Evolutionary conservation across 2,888 invertebrate species (phyloP).

Genomic region (Drosophila histrio): DNA sequence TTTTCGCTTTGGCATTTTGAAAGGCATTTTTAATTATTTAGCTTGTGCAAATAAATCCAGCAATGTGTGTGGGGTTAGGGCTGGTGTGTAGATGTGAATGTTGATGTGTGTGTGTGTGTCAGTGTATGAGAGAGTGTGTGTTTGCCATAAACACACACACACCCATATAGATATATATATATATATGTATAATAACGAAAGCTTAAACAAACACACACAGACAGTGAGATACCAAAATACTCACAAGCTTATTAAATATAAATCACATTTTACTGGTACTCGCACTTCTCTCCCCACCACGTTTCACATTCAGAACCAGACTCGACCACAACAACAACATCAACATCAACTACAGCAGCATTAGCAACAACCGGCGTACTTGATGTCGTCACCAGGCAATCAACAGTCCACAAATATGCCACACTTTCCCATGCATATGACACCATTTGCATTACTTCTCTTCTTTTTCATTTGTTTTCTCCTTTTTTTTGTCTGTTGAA

Average conservation of each 20-base stretch:
- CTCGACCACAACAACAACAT: background rate
- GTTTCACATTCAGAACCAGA: background rate
- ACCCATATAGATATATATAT: too few species aligned
- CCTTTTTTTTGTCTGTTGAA: background rate
- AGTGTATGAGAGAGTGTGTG: conserved; percentile 20
- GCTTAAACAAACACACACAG: conserved; percentile 29
- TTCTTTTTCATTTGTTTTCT: conserved; percentile 3
- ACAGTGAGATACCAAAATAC: conserved; percentile 32
- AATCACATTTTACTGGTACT: conserved; percentile 45
- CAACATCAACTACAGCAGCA: conserved; percentile 5
- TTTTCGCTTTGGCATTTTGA: conserved; percentile 48
- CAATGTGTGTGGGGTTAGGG: conserved; percentile 2
- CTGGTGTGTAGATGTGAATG: conserved; percentile 1
- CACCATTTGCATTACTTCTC: conserved; percentile 17
- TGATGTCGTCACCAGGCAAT: conserved; percentile 39
- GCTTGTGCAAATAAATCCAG: conserved; percentile 51
- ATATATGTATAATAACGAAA: conserved; percentile 35
- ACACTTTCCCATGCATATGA: conserved; percentile 13
- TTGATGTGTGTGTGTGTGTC: background rate
- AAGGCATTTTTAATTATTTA: conserved; percentile 64
- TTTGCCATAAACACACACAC: conserved; percentile 24
- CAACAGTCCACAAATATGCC: conserved; percentile 35
- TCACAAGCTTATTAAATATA: conserved; percentile 54
- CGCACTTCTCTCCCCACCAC: background rate
- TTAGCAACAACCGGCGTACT: conserved; percentile 16